Conservation (phyloP, 2,113 vertebrate genomes). For the Cricetomys ansorgei region DNA sequence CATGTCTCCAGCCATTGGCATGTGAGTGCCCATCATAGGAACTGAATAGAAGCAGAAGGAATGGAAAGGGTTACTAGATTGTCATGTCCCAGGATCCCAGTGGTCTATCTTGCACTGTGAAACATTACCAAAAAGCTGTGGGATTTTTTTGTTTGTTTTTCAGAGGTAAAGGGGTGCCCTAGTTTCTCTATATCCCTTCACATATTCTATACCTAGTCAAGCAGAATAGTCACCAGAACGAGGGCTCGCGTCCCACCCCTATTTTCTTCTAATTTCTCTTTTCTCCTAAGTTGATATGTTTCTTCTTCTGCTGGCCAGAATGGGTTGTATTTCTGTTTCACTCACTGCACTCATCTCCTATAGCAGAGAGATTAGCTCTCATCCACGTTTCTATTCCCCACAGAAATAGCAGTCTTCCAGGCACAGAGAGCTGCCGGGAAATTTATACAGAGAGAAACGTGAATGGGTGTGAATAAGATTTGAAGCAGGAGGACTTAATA, state of each 20-base stretch:
- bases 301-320: not conserved
- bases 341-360: not conserved
- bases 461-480: not conserved
- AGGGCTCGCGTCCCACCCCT: not conserved
- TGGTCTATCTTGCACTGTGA: not conserved
- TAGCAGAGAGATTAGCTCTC: not conserved
- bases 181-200: not conserved
- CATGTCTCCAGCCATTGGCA: constrained; percentile 98
- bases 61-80: constrained; percentile 78
- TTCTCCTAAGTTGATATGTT: not conserved
- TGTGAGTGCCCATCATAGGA: constrained; percentile 98
- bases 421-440: not conserved
- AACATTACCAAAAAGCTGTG: not conserved
- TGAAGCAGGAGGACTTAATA: not conserved
- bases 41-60: constrained; percentile 89
- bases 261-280: not conserved
- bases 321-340: not conserved
- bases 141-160: not conserved
- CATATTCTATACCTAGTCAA: not conserved
- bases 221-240: not conserved
- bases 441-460: not conserved
- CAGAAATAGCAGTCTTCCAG: not conserved
- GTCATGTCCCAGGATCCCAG: not conserved
- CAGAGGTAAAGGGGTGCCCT: not conserved
- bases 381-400: not conserved